phyloP scores from a whole-genome alignment of 1,140 invertebrate genomes.

The Leptinotarsa texana region DNA sequence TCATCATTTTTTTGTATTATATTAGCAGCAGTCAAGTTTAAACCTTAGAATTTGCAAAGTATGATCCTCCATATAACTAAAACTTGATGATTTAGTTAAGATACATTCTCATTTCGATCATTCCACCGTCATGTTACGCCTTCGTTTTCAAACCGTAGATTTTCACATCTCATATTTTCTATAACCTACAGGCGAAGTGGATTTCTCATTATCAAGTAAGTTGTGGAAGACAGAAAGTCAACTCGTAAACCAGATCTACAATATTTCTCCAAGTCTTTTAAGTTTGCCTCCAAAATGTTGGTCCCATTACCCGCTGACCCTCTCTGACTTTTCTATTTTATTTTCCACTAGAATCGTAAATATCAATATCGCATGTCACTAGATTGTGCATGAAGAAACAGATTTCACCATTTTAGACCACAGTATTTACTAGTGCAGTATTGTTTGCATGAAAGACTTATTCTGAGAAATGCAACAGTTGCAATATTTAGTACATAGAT shows the following conservation, averaged over 20 bases:
- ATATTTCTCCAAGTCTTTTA: background rate
- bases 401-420: no score
- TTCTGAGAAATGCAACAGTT: no score
- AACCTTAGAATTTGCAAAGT: no score
- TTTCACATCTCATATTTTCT: constrained; percentile 1
- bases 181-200: constrained; percentile 43
- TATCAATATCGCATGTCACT: background rate
- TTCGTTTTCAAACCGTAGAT: background rate
- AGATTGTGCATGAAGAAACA: background rate
- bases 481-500: no score
- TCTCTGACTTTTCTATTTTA: background rate
- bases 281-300: background rate
- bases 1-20: no score
- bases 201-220: constrained; percentile 50
- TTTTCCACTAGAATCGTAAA: background rate
- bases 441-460: background rate
- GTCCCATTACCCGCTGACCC: background rate
- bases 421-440: background rate
- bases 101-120: no score
- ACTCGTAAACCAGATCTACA: background rate
- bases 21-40: no score
- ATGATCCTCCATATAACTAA: no score
- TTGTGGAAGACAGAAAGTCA: constrained; percentile 15
- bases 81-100: no score
- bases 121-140: background rate